Conservation (phyloP, 2,113 vertebrate genomes). For the Pantherophis guttatus region DNA sequence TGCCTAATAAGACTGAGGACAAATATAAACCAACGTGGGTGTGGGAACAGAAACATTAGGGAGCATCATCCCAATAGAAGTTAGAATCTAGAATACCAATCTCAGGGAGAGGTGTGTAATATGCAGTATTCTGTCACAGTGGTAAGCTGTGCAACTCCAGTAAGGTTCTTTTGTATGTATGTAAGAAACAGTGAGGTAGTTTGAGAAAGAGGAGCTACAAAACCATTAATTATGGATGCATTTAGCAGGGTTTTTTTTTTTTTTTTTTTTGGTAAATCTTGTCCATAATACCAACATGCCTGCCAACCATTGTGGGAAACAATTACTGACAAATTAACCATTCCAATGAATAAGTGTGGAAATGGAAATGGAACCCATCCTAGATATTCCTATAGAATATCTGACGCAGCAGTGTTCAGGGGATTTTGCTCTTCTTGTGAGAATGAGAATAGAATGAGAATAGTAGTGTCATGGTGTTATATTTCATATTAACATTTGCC, state of each 20-base stretch:
- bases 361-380: background rate
- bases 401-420: background rate
- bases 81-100: background rate
- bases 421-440: background rate
- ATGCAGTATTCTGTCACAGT: background rate
- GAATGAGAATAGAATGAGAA: background rate
- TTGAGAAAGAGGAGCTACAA: background rate
- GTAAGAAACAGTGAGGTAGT: background rate
- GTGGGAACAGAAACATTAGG: background rate
- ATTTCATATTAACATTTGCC: background rate
- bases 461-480: background rate
- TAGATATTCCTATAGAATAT: background rate
- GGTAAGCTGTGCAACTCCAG: background rate
- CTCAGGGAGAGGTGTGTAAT: background rate
- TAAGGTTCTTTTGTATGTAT: background rate
- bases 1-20: background rate
- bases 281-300: background rate
- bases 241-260: background rate
- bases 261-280: background rate
- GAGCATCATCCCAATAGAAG: background rate
- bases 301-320: background rate
- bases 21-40: background rate
- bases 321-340: rapidly evolving
- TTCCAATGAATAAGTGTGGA: background rate
- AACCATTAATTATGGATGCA: background rate